phyloP scores from a whole-genome alignment of 1,140 invertebrate species.

The Andrena cerasifolii region DNA sequence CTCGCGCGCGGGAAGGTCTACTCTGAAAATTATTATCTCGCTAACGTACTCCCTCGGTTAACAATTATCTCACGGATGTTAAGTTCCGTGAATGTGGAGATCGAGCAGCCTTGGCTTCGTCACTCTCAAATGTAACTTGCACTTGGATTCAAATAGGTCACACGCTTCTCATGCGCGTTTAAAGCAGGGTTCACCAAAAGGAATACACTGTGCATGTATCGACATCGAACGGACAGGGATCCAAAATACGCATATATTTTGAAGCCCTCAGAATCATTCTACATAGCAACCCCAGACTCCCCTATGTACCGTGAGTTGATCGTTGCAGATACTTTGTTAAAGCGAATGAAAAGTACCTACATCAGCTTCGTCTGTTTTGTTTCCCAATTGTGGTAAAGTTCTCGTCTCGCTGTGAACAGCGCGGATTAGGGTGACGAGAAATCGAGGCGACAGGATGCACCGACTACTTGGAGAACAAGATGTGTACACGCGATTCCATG shows the following conservation, averaged over 20 bases:
- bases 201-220: too few relatives aligned
- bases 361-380: background rate
- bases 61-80: conserved; percentile 24
- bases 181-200: too few relatives aligned
- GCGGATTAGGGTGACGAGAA: too few relatives aligned
- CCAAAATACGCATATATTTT: too few relatives aligned
- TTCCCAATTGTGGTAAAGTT: background rate
- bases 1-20: conserved; percentile 6
- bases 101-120: background rate
- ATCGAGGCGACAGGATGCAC: background rate
- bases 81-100: background rate
- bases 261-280: background rate
- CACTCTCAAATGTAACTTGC: background rate
- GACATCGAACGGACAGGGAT: too few relatives aligned
- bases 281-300: background rate
- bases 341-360: too few relatives aligned
- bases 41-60: conserved; percentile 19
- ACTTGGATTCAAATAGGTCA: too few relatives aligned
- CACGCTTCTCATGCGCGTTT: too few relatives aligned
- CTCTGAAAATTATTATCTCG: conserved; percentile 49
- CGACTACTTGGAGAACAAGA: conserved; percentile 8
- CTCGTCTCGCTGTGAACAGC: background rate
- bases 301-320: background rate
- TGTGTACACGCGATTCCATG: conserved; percentile 20
- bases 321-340: conserved; percentile 5